These are phyloP conservation scores for Choloepus hoffmanni DNA, from an alignment of 2,113 vertebrate genomes.

Conservation along the genomic window DNA sequence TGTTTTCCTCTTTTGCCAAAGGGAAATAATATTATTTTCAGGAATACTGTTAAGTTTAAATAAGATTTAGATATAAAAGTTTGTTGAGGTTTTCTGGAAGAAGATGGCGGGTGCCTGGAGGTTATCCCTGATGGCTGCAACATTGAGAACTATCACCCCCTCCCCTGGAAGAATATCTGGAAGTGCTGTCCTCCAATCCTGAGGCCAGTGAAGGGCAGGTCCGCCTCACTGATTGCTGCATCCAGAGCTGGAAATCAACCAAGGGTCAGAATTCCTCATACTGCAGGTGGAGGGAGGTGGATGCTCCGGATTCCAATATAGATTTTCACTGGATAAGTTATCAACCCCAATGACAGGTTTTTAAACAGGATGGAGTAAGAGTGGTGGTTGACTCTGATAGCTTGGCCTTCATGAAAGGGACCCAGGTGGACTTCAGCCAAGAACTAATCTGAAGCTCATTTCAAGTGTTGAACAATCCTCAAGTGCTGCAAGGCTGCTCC, in stretches of 20 bases:
- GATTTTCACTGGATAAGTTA: slow-evolving; percentile 92
- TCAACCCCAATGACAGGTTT: slow-evolving; percentile 94
- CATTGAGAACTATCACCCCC: too few species aligned
- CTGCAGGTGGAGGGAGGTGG: slow-evolving; percentile 97
- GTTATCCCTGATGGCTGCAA: too few species aligned
- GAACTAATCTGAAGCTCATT: slow-evolving; percentile 97
- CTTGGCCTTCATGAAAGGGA: slow-evolving; percentile 94
- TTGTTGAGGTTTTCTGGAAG: not conserved
- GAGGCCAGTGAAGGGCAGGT: slow-evolving; percentile 86
- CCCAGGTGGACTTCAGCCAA: slow-evolving; percentile 94
- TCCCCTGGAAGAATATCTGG: not conserved
- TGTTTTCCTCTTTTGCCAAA: slow-evolving; percentile 1
- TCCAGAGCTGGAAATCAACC: slow-evolving; percentile 92
- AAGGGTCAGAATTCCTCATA: slow-evolving; percentile 93
- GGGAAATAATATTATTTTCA: not conserved
- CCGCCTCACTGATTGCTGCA: slow-evolving; percentile 91
- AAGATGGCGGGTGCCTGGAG: too few species aligned
- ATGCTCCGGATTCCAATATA: slow-evolving; percentile 99
- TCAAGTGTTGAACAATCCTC: slow-evolving; percentile 95
- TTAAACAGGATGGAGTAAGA: slow-evolving; percentile 93
- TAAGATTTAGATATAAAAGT: not conserved
- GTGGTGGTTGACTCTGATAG: slow-evolving; percentile 95
- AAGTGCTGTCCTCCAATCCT: slow-evolving; percentile 65
- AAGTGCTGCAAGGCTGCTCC: slow-evolving; percentile 97
- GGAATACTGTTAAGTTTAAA: not conserved